A percentile compares a stretch with the other conserved stretches of the same genome.
These are phyloP conservation scores for Melanocharis versteri DNA, from an alignment of 2,113 vertebrate species.

Conservation along the genomic window DNA sequence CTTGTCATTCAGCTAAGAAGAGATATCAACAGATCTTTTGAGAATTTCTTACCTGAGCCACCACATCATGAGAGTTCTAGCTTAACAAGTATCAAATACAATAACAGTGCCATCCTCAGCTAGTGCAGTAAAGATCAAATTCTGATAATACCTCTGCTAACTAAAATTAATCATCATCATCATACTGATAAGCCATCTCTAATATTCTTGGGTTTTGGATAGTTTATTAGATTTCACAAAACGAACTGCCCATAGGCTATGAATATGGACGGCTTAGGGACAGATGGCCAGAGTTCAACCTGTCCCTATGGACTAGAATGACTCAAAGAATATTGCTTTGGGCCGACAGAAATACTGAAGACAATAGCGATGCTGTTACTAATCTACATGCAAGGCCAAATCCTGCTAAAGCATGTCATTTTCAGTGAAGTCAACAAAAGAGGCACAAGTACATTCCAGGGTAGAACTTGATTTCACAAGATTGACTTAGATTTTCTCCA, in stretches of 20 bases:
- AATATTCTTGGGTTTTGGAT: not conserved
- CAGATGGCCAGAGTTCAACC: not conserved
- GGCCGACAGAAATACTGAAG: not conserved
- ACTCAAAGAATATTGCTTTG: not conserved
- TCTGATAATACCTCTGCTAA: not conserved
- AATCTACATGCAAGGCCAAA: not conserved
- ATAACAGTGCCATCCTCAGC: not conserved
- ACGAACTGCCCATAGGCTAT: not conserved
- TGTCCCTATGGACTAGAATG: not conserved
- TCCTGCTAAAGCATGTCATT: not conserved
- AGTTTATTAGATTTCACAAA: not conserved
- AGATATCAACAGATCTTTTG: not conserved
- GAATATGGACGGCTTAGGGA: not conserved
- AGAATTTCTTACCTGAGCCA: not conserved
- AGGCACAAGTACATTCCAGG: not conserved
- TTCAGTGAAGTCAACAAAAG: not conserved
- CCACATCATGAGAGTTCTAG: not conserved
- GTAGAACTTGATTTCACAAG: not conserved
- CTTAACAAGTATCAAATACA: not conserved
- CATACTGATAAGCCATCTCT: not conserved
- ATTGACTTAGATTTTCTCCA: not conserved
- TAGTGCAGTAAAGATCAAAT: not conserved
- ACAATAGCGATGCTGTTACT: not conserved
- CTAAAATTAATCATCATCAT: not conserved
- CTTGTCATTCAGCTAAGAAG: not conserved